phyloP scores from a whole-genome alignment of 2,888 invertebrate species.

The Yponomeuta malinellus region DNA sequence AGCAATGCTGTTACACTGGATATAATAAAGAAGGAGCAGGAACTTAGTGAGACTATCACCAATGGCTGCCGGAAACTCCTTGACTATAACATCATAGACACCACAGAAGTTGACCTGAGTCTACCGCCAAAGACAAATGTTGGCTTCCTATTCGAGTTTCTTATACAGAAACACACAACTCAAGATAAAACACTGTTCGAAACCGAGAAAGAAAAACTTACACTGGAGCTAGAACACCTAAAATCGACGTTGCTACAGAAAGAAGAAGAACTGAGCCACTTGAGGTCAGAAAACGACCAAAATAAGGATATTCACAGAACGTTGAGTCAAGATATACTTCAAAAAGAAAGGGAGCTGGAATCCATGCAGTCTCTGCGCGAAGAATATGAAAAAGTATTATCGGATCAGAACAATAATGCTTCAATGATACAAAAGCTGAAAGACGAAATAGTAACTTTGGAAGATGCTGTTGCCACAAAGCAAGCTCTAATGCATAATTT shows the following conservation, averaged over 20 bases:
- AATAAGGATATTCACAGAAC: constrained; percentile 32
- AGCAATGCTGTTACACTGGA: constrained; percentile 54
- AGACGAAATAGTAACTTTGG: constrained; percentile 40
- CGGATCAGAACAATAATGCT: constrained; percentile 40
- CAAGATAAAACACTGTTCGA: constrained; percentile 17
- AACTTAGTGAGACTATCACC: constrained; percentile 36
- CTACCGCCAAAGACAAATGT: constrained; percentile 36
- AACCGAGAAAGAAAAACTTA: constrained; percentile 26
- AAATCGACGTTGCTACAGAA: constrained; percentile 36
- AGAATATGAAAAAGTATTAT: constrained; percentile 36
- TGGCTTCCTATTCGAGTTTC: constrained; percentile 35
- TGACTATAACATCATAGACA: constrained; percentile 34
- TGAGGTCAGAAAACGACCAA: constrained; percentile 30
- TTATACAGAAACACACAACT: constrained; percentile 24
- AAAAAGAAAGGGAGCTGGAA: constrained; percentile 34
- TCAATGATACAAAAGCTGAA: constrained; percentile 33
- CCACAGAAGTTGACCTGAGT: constrained; percentile 32
- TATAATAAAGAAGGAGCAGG: constrained; percentile 48
- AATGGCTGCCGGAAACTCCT: constrained; percentile 38
- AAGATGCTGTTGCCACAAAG: constrained; percentile 33
- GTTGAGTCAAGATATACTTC: constrained; percentile 28
- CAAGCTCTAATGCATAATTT: constrained; percentile 32
- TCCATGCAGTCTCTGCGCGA: constrained; percentile 30
- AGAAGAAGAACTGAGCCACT: constrained; percentile 32
- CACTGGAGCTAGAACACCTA: constrained; percentile 32